Evolutionary conservation across 1,140 invertebrate genomes (phyloP), one percentile per base, ranked within the genome.

Genomic region (Tribolium castaneum): DNA sequence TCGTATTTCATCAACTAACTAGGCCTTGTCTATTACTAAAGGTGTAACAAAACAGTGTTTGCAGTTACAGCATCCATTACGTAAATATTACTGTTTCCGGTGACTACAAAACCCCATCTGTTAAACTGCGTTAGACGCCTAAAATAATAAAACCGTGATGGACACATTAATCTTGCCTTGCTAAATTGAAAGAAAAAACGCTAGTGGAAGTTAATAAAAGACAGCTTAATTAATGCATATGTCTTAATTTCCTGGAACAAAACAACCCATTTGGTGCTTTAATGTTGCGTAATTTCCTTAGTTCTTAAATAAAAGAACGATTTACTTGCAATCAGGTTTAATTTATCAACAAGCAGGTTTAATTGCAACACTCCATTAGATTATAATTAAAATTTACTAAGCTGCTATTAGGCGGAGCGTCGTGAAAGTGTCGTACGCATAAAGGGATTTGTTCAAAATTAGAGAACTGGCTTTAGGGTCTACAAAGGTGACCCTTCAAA

Each of bases 351-450:
- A 59, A 75, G 35, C 39, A 59, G 34, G 16, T 35, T 75, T 56
- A 54, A 75, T 75, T 59, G 19, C 54, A 45, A 35, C 73, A 59
- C 73, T 75, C 54, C 73, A 59, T 75, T 75, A 75, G 52, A 75
- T 59, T 49, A 75, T 59, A 75, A 75, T 75, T 75, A 75, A 75
- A 75, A 75, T 75, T 75, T 75, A 75, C 52, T 75, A 59, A 59
- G 52, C 50, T 59, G 35, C 16, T 75, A 75, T 75, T 75, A 66
- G 59, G 59, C 6, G 25, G 6, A n/a, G 59, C 30, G 59, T 66
- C 59, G 59, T 35, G 59, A 66, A 66, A 66, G 59, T 66, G 59
- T 66, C 59, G 59, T 30, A 66, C 7, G 59, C 59, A 66, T 66
- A 66, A 66, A 66, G 59, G 59, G 59, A 66, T 66, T 66, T 66